These are phyloP conservation scores for Bolinopsis microptera DNA, from an alignment of 37 sponge, comb jelly and placozoan genomes.

Conservation along the genomic window DNA sequence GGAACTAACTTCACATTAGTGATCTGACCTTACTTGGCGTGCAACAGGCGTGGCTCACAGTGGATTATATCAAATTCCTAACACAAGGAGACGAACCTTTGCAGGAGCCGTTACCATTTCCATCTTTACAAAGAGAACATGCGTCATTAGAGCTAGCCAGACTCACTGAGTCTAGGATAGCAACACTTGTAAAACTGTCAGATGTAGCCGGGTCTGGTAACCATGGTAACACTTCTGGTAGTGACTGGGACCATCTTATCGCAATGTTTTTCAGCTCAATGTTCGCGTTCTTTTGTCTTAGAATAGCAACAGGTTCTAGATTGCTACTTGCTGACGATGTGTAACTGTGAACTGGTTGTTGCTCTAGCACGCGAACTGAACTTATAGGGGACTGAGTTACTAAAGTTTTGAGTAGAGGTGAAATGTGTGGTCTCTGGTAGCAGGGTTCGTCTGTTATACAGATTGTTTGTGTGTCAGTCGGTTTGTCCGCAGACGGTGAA, in stretches of 20 bases:
- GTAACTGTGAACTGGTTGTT: background rate
- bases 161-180: background rate
- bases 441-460: background rate
- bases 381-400: background rate
- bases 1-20: too few relatives aligned
- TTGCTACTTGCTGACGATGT: background rate
- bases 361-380: background rate
- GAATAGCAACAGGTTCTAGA: background rate
- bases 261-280: background rate
- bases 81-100: background rate
- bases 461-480: background rate
- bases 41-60: too few relatives aligned
- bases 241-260: constrained; percentile 2
- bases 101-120: background rate
- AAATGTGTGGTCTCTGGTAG: background rate
- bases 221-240: too few relatives aligned
- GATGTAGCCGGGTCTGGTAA: background rate
- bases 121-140: background rate
- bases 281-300: background rate
- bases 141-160: background rate
- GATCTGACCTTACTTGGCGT: too few relatives aligned
- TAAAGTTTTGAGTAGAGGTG: background rate
- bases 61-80: too few relatives aligned
- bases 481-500: background rate
- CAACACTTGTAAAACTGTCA: background rate